These are phyloP conservation scores for Parnassius orleans DNA, from an alignment of 2,888 invertebrate species.

Conservation along the genomic window DNA sequence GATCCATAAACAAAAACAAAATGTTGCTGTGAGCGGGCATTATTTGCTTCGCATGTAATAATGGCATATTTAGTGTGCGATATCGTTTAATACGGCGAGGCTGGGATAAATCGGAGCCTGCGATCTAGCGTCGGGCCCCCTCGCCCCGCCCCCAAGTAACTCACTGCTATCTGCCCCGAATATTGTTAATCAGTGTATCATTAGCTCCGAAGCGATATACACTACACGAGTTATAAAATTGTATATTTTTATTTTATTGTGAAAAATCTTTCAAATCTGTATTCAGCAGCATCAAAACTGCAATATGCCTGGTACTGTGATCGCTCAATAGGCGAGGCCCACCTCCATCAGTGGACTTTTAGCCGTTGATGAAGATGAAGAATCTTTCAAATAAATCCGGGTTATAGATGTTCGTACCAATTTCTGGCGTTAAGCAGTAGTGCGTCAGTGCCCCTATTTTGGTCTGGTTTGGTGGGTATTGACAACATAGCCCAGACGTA, in stretches of 20 bases:
- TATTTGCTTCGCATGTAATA: constrained; percentile 78
- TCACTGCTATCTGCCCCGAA: constrained; percentile 77
- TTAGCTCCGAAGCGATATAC: constrained; percentile 59
- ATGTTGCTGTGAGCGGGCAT: constrained; percentile 57
- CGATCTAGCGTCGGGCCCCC: constrained; percentile 71
- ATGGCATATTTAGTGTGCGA: constrained; percentile 79
- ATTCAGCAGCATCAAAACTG: not conserved
- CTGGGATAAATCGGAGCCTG: constrained; percentile 72
- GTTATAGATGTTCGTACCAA: too few relatives aligned
- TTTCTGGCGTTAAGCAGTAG: too few relatives aligned
- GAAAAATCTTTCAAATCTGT: not conserved
- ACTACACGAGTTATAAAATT: constrained; percentile 38
- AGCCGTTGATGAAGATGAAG: too few relatives aligned
- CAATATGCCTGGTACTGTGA: too few relatives aligned
- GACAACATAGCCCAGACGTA: too few relatives aligned
- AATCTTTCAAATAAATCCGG: too few relatives aligned
- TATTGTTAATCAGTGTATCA: constrained; percentile 81
- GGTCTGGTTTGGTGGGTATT: too few relatives aligned
- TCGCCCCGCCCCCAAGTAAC: constrained; percentile 69
- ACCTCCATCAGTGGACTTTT: too few relatives aligned
- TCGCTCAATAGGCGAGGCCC: too few relatives aligned
- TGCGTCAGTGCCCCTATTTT: too few relatives aligned
- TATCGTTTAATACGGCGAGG: constrained; percentile 77
- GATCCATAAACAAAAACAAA: constrained; percentile 55
- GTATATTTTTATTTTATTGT: not conserved